These are phyloP conservation scores for Salticus scenicus DNA, from an alignment of 2,888 invertebrate genomes.

Conservation along the genomic window DNA sequence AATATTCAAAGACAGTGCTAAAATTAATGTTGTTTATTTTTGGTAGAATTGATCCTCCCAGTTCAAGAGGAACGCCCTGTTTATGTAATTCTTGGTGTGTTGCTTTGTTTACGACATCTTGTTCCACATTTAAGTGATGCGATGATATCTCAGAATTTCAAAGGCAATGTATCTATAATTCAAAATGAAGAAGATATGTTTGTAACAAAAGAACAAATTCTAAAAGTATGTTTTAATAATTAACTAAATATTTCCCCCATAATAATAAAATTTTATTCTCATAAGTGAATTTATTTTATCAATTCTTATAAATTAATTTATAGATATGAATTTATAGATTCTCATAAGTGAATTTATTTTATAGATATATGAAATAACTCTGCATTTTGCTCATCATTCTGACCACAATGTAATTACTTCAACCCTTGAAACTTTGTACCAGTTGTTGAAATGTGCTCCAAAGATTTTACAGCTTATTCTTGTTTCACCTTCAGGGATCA, in stretches of 20 bases:
- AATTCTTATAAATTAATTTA: too few species aligned
- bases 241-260: conserved; percentile 18
- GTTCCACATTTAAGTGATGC: conserved; percentile 78
- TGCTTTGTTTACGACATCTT: conserved; percentile 81
- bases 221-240: conserved; percentile 74
- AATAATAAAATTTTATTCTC: neutral
- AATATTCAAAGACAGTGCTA: too few species aligned
- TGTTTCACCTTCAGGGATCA: conserved; percentile 78
- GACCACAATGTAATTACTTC: conserved; percentile 94
- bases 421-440: conserved; percentile 85
- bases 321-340: too few species aligned
- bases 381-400: conserved; percentile 79
- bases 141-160: conserved; percentile 71
- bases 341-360: conserved; percentile 50
- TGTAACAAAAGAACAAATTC: conserved; percentile 74
- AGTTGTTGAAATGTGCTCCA: conserved; percentile 80
- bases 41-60: conserved; percentile 80
- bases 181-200: conserved; percentile 70
- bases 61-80: conserved; percentile 78
- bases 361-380: conserved; percentile 77
- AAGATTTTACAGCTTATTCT: conserved; percentile 79
- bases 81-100: conserved; percentile 81
- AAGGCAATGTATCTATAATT: conserved; percentile 74
- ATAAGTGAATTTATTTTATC: neutral
- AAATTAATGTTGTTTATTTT: neutral